Base-by-base conservation (phyloP, 1,140 invertebrate species). In the Lethocerus indicus region DNA sequence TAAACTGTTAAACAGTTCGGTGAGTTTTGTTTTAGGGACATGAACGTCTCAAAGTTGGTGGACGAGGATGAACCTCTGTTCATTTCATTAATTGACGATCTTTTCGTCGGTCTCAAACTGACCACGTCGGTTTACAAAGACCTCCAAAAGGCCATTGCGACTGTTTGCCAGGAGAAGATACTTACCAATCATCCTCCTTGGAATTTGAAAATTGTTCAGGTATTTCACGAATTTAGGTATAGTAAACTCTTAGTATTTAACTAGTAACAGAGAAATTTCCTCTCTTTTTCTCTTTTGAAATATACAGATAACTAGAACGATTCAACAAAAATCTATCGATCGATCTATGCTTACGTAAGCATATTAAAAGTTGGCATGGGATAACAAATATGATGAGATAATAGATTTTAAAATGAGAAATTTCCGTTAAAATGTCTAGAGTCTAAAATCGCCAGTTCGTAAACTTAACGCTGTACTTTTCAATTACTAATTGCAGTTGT, bases 61-160 rank as follows among this genome's bases (percentile, higher is more conserved):
- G 89, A 94, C 60, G 88, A 94, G 70, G 90, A 95, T 62, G 90
- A 93, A 60, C 86, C 87, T 0, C 63, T 94, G 13, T 95, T 95
- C 59, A 66, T 91, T 49, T 93, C 89, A 1, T 67, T 94, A 1
- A 89, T 95, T 56, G 83, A 89, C 59, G 90, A 94, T 66, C 75
- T 95, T 66, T 95, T 94, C 64, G 89, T 89, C 7, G 87, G 85
- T 35, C 85, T 91, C 51, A 79, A 80, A 55, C 66, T 91, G 3
- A 76, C 76, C 37, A 74, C 72, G 46, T 74, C 78, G 41, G 69
- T 72, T 0, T 84, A 87, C 62, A 83, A 84, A 59, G 79, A 87
- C 26, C 70, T 89, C 50, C 82, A 87, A 62, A 74, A 70, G 47
- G 80, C 75, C 3, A 82, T 89, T 56, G 54, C 59, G 9, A 68